Conservation (phyloP, 2,113 vertebrate genomes). For the Lepisosteus osseus region DNA sequence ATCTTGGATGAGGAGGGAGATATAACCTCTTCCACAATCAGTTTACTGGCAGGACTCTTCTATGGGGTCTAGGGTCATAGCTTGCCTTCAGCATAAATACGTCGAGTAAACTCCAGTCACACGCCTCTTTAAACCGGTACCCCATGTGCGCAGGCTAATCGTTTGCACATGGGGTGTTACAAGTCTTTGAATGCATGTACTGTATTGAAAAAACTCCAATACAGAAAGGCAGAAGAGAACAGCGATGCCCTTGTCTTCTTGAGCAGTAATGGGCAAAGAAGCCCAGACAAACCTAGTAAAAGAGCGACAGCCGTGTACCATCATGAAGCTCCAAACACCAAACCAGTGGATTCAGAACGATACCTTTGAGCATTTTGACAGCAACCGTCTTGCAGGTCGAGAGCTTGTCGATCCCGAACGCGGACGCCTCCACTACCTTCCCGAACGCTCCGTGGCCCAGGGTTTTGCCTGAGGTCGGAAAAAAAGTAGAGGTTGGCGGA, state of each 20-base stretch:
- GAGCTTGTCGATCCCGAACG: slow-evolving; percentile 91
- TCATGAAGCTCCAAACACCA: no score
- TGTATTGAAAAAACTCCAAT: slow-evolving; percentile 30
- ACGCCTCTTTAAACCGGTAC: slow-evolving; percentile 25
- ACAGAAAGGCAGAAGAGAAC: slow-evolving; percentile 7
- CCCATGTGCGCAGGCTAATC: slow-evolving; percentile 37
- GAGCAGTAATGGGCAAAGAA: background rate
- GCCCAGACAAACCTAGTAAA: no score
- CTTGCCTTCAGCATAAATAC: slow-evolving; percentile 19
- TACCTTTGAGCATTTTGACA: slow-evolving; percentile 97
- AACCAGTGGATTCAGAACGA: slow-evolving; percentile 20
- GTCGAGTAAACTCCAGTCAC: slow-evolving; percentile 19
- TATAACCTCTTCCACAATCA: slow-evolving; percentile 11
- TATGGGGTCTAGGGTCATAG: slow-evolving; percentile 24
- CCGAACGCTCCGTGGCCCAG: slow-evolving; percentile 91
- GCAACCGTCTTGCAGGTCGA: slow-evolving; percentile 95
- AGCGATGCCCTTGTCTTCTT: background rate
- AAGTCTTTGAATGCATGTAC: slow-evolving; percentile 20
- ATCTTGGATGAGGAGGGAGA: slow-evolving; percentile 3
- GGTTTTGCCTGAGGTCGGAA: slow-evolving; percentile 78
- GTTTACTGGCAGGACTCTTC: slow-evolving; percentile 29
- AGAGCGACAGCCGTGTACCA: no score
- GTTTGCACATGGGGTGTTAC: slow-evolving; percentile 33
- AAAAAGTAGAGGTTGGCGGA: slow-evolving; percentile 13
- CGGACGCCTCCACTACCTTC: slow-evolving; percentile 91